A percentile compares a stretch with the other conserved stretches of the same genome.
These are phyloP conservation scores for Homarus gammarus DNA, from an alignment of 2,888 invertebrate species.

Conservation along the genomic window DNA sequence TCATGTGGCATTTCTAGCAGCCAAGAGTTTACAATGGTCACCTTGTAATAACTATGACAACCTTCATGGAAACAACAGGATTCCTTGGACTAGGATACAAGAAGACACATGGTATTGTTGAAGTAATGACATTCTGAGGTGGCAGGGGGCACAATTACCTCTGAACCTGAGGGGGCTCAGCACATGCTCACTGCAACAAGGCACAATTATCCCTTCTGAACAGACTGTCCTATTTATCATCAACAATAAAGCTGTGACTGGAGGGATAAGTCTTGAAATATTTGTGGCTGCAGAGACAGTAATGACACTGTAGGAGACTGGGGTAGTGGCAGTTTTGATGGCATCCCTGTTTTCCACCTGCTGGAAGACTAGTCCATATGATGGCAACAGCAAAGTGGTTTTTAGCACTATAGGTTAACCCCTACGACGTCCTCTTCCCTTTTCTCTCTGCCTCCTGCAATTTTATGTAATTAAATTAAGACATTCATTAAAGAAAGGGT, in stretches of 20 bases:
- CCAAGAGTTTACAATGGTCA: neutral
- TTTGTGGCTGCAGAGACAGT: neutral
- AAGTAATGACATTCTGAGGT: constrained; percentile 17
- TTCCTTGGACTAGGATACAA: constrained; percentile 49
- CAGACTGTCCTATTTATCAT: constrained; percentile 19
- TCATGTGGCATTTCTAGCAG: constrained; percentile 15
- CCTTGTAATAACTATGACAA: constrained; percentile 32
- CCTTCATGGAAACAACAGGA: constrained; percentile 30
- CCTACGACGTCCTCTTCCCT: constrained; percentile 30
- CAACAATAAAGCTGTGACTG: constrained; percentile 10
- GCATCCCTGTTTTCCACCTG: constrained; percentile 15
- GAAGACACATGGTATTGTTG: constrained; percentile 43
- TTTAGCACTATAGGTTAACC: constrained; percentile 5
- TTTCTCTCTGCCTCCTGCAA: constrained; percentile 15
- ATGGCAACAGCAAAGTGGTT: constrained; percentile 9
- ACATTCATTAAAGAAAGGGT: too few species aligned
- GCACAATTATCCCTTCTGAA: constrained; percentile 44
- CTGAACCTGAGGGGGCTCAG: constrained; percentile 20
- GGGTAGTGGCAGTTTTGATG: constrained; percentile 6
- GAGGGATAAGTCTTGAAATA: constrained; percentile 13
- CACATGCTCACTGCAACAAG: constrained; percentile 37
- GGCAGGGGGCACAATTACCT: constrained; percentile 35
- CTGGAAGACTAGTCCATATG: constrained; percentile 51
- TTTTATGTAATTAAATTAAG: neutral
- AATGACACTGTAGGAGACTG: neutral